Evolutionary conservation across 2,888 invertebrate genomes (phyloP), one percentile per base, ranked within the genome.

Genomic region (Strigamia crassipes): DNA sequence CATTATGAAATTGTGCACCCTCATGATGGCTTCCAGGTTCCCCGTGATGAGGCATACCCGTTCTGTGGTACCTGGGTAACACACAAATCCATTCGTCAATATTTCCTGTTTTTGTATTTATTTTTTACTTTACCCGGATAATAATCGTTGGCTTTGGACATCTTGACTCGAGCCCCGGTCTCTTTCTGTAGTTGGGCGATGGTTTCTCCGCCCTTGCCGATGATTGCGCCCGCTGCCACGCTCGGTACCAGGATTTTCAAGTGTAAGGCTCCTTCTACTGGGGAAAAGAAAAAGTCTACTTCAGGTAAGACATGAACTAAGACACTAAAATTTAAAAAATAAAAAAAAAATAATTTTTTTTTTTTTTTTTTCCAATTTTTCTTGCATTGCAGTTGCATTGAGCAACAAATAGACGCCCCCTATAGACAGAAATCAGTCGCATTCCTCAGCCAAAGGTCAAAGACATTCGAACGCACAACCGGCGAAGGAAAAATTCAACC

Each of bases 61-160:
- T 89, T 97, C 97, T 84, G 95, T 94, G 85, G 97, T 97, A 86
- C 96, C 96, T 96, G 89, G 0, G 6, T 23, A 6, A 79, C 5
- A 79, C 46, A 1, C 6, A 61, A 31, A n/a, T 3, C 1, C 1
- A 78, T 34, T 27, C 27, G 3, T 27, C 27, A n/a, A 78, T 0
- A n/a, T n/a, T n/a, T n/a, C n/a, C n/a, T n/a, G n/a, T n/a, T n/a
- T n/a, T n/a, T n/a, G n/a, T n/a, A n/a, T n/a, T n/a, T n/a, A n/a
- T n/a, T n/a, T n/a, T n/a, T n/a, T n/a, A n/a, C n/a, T n/a, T n/a
- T n/a, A n/a, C n/a, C 98, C 90, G 98, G 99, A 91, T 98, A 99
- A 89, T 96, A 97, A 89, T 99, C 99, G 87, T 97, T 97, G 82
- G 97, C 96, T 90, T 98, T 99, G 86, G 98, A 99, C 98, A 99